Percentiles rank a stretch among this genome's conserved stretches.
Conservation (phyloP, 2,797 vertebrate species). For the Phrynocephalus guinanensis region DNA sequence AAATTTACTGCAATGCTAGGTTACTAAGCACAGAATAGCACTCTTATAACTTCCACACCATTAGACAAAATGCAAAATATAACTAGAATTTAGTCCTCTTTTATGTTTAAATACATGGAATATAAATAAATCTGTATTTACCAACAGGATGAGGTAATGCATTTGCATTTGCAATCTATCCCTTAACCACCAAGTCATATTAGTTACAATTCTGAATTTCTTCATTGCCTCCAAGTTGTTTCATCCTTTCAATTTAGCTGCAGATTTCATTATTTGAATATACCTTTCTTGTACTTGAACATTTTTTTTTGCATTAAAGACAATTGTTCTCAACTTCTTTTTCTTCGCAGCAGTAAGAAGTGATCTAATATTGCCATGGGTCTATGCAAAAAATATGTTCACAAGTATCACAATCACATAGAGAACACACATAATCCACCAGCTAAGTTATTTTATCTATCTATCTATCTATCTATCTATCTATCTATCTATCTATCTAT, state of each 20-base stretch:
- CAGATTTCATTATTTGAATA: not conserved
- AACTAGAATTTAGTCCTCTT: not conserved
- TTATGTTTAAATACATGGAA: not conserved
- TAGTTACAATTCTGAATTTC: not conserved
- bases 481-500: too few relatives aligned
- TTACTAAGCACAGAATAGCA: too few relatives aligned
- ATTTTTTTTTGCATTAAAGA: not conserved
- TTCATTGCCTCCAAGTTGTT: not conserved
- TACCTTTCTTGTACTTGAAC: too few relatives aligned
- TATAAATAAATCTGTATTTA: not conserved
- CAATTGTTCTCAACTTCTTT: not conserved
- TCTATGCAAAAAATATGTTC: not conserved
- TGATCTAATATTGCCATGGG: not conserved
- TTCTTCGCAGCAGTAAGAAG: not conserved
- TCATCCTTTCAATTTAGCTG: not conserved
- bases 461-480: too few relatives aligned
- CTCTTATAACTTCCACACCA: not conserved
- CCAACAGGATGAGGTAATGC: constrained; percentile 5
- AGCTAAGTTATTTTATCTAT: too few relatives aligned
- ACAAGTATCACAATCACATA: too few relatives aligned
- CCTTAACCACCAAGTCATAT: not conserved
- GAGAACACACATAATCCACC: not conserved
- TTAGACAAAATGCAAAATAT: not conserved
- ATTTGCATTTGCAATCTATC: constrained; percentile 5
- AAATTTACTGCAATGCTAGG: too few relatives aligned